Percentiles rank a stretch among this genome's conserved stretches.
Conservation (phyloP, 2,113 vertebrate genomes). For the Felis catus region DNA sequence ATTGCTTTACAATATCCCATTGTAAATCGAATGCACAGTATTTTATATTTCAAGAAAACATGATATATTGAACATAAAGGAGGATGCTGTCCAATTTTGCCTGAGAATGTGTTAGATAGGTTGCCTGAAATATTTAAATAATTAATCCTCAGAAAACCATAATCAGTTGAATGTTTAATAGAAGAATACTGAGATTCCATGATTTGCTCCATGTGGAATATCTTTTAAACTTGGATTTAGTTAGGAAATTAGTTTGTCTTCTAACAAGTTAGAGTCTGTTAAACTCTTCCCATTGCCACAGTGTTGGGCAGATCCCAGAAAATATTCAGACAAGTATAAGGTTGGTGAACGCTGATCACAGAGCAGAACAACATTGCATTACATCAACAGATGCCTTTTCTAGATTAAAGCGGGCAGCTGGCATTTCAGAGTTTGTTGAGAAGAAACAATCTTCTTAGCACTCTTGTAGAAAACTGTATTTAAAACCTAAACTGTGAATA, state of each 20-base stretch:
- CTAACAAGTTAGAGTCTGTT: background rate
- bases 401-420: slow-evolving; percentile 43
- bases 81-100: background rate
- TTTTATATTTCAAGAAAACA: background rate
- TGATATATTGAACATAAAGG: background rate
- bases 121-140: slow-evolving; percentile 23
- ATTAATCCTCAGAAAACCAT: background rate
- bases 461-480: slow-evolving; percentile 39
- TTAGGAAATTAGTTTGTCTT: slow-evolving; percentile 37
- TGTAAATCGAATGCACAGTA: background rate
- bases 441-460: background rate
- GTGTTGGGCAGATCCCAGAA: background rate
- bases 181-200: background rate
- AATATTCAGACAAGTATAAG: background rate
- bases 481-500: slow-evolving; percentile 41
- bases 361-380: background rate
- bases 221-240: background rate
- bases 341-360: background rate
- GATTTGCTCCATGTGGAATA: background rate
- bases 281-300: background rate
- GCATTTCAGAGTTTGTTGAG: background rate
- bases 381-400: slow-evolving; percentile 29
- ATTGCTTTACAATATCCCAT: background rate
- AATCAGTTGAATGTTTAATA: background rate
- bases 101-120: background rate